Conservation (phyloP, 2,888 invertebrate species). For the Pyrrhosoma nymphula region DNA sequence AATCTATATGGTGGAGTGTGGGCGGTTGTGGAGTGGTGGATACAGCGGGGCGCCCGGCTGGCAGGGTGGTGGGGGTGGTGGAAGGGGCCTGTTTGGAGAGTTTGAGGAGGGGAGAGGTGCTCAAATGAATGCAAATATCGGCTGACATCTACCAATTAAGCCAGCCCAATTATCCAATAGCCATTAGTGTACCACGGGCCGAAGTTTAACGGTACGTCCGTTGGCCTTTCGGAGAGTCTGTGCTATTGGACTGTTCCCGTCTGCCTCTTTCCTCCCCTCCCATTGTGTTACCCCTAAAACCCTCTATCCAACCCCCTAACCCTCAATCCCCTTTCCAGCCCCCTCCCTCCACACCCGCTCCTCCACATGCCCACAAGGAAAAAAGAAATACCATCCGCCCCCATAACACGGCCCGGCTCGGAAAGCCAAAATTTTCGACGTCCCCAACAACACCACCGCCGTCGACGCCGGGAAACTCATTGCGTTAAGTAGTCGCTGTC, state of each 20-base stretch:
- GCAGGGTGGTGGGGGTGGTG: neutral
- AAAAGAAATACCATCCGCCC: neutral
- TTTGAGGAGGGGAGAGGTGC: neutral
- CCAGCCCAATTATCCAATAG: conserved; percentile 58
- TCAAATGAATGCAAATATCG: conserved; percentile 58
- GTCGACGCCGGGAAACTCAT: conserved; percentile 32
- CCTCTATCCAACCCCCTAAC: too few relatives aligned
- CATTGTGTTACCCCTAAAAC: too few relatives aligned
- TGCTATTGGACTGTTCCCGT: neutral
- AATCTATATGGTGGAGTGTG: too few relatives aligned
- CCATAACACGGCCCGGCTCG: neutral
- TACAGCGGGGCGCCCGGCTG: too few relatives aligned
- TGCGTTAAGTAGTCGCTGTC: conserved; percentile 60
- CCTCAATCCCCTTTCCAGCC: neutral
- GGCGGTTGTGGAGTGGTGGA: too few relatives aligned
- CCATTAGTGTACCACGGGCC: conserved; percentile 53
- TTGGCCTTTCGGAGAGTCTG: neutral
- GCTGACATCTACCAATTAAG: conserved; percentile 53
- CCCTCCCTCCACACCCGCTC: neutral
- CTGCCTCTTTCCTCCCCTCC: too few relatives aligned
- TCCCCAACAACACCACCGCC: neutral
- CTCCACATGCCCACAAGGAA: too few relatives aligned
- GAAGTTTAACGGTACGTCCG: conserved; percentile 52
- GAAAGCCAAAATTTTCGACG: neutral
- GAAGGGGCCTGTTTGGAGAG: neutral